Percentiles rank a stretch among this genome's conserved stretches.
Conservation (phyloP, 2,797 vertebrate species). For the Leuciscus waleckii region DNA sequence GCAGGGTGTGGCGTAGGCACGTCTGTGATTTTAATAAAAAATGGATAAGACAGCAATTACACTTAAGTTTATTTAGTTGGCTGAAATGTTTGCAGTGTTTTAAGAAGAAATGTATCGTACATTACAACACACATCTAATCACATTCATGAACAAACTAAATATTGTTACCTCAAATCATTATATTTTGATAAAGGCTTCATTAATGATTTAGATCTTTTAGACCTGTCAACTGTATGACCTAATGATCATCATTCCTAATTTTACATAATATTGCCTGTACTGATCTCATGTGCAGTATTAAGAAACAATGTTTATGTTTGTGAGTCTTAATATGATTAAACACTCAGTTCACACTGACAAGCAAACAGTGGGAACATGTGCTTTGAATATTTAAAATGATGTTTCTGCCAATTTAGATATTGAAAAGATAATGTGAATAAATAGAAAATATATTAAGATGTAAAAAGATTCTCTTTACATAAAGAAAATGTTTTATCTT, state of each 20-base stretch:
- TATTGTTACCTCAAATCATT: background rate
- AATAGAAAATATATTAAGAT: background rate
- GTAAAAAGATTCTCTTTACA: background rate
- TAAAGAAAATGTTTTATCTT: background rate
- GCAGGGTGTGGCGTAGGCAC: background rate
- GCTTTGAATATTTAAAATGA: background rate
- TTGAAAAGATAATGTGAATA: background rate
- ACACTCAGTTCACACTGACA: background rate
- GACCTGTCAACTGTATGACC: background rate
- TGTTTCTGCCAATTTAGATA: background rate
- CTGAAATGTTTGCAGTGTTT: background rate
- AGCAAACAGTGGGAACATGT: background rate
- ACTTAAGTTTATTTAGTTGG: background rate
- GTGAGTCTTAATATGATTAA: constrained; percentile 17
- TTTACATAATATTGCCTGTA: background rate
- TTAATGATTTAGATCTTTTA: background rate
- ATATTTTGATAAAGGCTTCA: background rate
- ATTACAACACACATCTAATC: background rate
- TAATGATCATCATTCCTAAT: background rate
- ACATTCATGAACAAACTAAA: background rate
- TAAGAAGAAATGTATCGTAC: background rate
- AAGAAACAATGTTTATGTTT: background rate
- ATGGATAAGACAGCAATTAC: background rate
- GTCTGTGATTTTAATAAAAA: background rate
- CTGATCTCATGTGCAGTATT: background rate